Conservation (phyloP, 2,888 invertebrate species). For the Anthoptus insignis region DNA sequence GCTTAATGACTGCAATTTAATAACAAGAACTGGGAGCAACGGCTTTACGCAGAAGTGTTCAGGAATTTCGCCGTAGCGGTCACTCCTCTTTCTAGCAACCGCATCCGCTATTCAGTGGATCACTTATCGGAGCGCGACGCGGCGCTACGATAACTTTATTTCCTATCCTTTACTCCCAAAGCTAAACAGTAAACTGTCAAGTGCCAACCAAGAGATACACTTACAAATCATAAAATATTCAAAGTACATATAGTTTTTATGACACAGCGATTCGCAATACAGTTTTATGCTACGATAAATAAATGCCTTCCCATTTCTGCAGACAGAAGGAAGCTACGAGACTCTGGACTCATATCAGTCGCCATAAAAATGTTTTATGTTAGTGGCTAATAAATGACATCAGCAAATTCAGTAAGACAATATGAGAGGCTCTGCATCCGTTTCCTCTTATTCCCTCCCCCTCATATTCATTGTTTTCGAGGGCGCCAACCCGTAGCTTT, state of each 20-base stretch:
- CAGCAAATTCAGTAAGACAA: constrained; percentile 86
- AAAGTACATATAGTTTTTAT: not conserved
- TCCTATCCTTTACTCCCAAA: not conserved
- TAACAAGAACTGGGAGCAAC: no score
- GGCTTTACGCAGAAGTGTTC: no score
- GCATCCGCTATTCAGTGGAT: no score
- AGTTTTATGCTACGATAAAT: constrained; percentile 82
- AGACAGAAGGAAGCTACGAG: constrained; percentile 68
- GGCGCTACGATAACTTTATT: not conserved
- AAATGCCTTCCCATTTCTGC: constrained; percentile 69
- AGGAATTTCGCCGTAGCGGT: no score
- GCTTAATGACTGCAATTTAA: no score
- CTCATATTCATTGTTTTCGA: constrained; percentile 78
- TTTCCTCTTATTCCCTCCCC: constrained; percentile 74
- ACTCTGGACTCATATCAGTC: constrained; percentile 75
- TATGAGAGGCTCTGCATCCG: constrained; percentile 81
- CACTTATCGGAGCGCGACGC: no score
- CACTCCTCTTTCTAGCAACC: no score
- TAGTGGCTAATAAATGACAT: constrained; percentile 86
- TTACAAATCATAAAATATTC: constrained; percentile 1
- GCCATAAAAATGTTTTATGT: constrained; percentile 87
- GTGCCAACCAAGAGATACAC: not conserved
- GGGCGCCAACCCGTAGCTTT: constrained; percentile 77
- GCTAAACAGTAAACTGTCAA: not conserved
- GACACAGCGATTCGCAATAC: constrained; percentile 59